phyloP scores from a whole-genome alignment of 2,797 vertebrate species.

The Peromyscus nudipes region DNA sequence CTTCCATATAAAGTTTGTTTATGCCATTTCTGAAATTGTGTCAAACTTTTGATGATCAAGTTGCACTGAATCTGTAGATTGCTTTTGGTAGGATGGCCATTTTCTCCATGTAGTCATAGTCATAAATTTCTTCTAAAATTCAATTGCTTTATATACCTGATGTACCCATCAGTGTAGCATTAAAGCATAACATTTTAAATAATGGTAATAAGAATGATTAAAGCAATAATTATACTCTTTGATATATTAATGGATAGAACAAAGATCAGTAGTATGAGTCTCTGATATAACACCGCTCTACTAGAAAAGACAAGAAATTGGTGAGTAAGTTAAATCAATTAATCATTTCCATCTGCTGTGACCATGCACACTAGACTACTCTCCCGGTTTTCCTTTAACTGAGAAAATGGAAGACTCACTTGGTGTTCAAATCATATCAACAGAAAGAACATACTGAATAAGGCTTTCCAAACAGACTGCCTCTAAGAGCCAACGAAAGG shows the following conservation, averaged over 20 bases:
- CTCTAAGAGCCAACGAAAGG: constrained; percentile 74
- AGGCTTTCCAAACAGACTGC: constrained; percentile 58
- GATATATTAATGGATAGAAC: constrained; percentile 54
- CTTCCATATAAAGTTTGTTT: not conserved
- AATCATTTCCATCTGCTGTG: constrained; percentile 80
- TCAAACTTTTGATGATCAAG: not conserved
- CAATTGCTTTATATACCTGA: constrained; percentile 67
- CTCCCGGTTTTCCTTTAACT: constrained; percentile 59
- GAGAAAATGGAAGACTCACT: constrained; percentile 76
- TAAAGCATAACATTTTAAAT: constrained; percentile 67
- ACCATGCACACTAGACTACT: constrained; percentile 56
- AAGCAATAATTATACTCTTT: constrained; percentile 71
- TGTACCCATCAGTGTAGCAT: constrained; percentile 46
- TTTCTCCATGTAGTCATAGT: constrained; percentile 26
- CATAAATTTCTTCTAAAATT: constrained; percentile 66
- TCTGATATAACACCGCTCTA: constrained; percentile 39
- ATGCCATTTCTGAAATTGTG: not conserved
- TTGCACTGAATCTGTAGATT: not conserved
- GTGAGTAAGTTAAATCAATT: constrained; percentile 75
- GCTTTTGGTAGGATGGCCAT: not conserved
- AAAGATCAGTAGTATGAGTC: constrained; percentile 65
- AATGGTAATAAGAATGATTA: constrained; percentile 76
- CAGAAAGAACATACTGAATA: constrained; percentile 82
- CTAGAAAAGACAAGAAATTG: constrained; percentile 62
- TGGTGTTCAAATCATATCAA: constrained; percentile 70